Base-by-base conservation (phyloP, 2,888 invertebrate species). In the Spodoptera picta region DNA sequence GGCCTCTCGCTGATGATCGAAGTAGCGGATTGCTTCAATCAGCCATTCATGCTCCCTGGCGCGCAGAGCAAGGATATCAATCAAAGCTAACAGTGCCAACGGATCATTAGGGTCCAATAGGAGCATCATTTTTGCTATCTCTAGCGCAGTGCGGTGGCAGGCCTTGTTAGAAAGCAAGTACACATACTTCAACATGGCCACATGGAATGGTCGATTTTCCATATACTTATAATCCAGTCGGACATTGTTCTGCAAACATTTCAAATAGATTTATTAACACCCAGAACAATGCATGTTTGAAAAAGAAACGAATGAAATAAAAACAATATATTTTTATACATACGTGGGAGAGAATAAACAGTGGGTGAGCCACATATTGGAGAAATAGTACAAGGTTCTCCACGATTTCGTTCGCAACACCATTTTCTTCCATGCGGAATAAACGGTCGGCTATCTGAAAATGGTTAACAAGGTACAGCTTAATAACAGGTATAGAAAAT, bases 141-240 rank as follows among this genome's bases (percentile, higher is more conserved):
- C 98, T 50, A 98, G 88, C 0, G 98, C 97, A 0, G 98, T 98
- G 66, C 98, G 95, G 82, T 97, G 97, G 85, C 98, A 98, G 0
- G 98, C 98, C 75, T 96, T 95, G 73, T 97, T 97, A 0, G 97
- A 96, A 11, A 98, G 95, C 79, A 97, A 96, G 57, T 95, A 94
- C 59, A 98, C 87, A 83, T 98, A 98, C 80, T 97, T 97, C 85
- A 98, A 96, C 41, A 98, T 86, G 0, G 97, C 96, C 24, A 98
- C 95, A 86, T 87, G 88, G 76, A 91, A 92, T 0, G 88, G 73
- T 0, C 93, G 85, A 53, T 93, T 93, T 59, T 92, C 92, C 11
- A 84, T 46, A 50, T 79, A 83, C 10, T 72, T 77, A 67, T 92
- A 93, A 12, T 85, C 84, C 3, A 93, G 76, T 0, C 91, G 88